Evolutionary conservation across 2,113 vertebrate genomes (phyloP), one percentile per base, ranked within the genome.

Genomic region (Platichthys flesus): DNA sequence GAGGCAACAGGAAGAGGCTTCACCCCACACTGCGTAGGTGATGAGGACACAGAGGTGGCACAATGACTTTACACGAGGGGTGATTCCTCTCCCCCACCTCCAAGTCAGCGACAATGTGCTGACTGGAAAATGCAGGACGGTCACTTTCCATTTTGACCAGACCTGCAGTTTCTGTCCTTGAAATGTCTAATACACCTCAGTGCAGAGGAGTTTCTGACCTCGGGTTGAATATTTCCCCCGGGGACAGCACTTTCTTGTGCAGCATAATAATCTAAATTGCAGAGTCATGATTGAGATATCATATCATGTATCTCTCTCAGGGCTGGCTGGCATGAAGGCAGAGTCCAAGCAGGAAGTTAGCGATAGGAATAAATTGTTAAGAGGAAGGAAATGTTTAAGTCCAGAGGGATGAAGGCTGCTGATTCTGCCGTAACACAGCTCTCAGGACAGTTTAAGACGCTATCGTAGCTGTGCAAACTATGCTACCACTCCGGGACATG

Each of bases 361-460:
- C 37, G 90, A 94, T 93, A 92, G 88, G 85, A 91, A 90, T 81
- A 91, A 89, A 94, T 92, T 92, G 91, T 89, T 88, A 90, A 79
- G 68, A 91, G 93, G 93, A 94, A 95, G 93, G 93, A 95, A 94
- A 92, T 92, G 90, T 94, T 95, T 92, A 90, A 91, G 89, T 90
- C 86, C 79, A 88, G 76, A 83, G 73, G 83, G 84, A 88, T 89
- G 88, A 89, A 84, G 86, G 80, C 83, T 88, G 82, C 74, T 88
- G 83, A 87, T 86, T 89, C 70, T 88, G 81, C 74, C 28, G 40
- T 82, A 89, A 78, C 42, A 76, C 72, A 71, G 49, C 63, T 85
- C 76, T 85, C 42, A 84, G 58, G 69, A 74, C 56, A 72, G 65
- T 75, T 86, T 69, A 72, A 77, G 79, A 65, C 40, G 24, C 51